phyloP scores from a whole-genome alignment of 64 coral and sea anemone species.

The Cladopsammia gracilis region DNA sequence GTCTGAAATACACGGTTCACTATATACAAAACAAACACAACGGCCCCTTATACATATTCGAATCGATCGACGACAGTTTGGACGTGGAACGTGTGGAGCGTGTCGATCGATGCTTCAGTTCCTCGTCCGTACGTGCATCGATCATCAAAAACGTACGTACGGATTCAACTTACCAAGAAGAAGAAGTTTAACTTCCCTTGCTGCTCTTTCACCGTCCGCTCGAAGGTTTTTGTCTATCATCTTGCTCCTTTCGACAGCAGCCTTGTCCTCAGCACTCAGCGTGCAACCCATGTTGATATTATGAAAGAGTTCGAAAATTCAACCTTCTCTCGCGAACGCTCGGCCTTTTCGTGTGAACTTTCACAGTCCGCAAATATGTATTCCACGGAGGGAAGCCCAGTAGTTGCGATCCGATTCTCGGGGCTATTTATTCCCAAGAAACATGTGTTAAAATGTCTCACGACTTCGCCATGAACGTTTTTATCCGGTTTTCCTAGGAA shows the following conservation, averaged over 20 bases:
- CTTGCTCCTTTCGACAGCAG: conserved; percentile 98
- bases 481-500: conserved; percentile 43
- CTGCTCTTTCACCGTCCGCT: conserved; percentile 97
- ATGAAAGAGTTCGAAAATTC: conserved; percentile 46
- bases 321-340: conserved; percentile 55
- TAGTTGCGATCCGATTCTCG: background rate
- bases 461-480: conserved; percentile 90
- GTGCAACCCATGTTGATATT: conserved; percentile 95
- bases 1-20: background rate
- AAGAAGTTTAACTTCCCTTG: conserved; percentile 96
- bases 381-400: conserved; percentile 15
- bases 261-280: conserved; percentile 99
- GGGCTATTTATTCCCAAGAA: conserved; percentile 10
- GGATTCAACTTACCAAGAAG: conserved; percentile 82
- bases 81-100: too few relatives aligned
- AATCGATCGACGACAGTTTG: background rate
- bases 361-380: conserved; percentile 28
- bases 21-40: conserved; percentile 19
- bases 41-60: background rate
- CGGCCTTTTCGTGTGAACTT: conserved; percentile 56
- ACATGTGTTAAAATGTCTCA: conserved; percentile 61
- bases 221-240: conserved; percentile 99
- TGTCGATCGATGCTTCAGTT: conserved; percentile 10
- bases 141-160: background rate
- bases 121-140: conserved; percentile 26